Evolutionary conservation across 2,113 vertebrate species (phyloP).

Genomic region (Petroica traversi): DNA sequence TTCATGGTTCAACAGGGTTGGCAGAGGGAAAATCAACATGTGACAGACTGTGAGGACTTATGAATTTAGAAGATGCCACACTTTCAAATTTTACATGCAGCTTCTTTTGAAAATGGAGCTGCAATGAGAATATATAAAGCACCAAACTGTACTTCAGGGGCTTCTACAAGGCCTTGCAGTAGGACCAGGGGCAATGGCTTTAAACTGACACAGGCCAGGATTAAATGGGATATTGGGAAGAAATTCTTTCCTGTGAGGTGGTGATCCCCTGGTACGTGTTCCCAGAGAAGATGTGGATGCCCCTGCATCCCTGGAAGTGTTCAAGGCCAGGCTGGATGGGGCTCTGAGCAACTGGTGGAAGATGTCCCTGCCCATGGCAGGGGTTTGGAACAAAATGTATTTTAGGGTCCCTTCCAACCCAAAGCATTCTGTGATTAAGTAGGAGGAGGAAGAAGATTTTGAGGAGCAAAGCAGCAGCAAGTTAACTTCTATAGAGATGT

Average conservation of each 20-base stretch:
- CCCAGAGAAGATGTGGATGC: not conserved
- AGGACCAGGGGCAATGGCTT: not conserved
- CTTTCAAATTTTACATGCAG: not conserved
- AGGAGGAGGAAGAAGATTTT: not conserved
- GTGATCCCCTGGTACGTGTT: not conserved
- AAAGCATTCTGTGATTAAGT: not conserved
- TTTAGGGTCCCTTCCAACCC: not conserved
- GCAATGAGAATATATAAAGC: not conserved
- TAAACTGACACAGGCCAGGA: not conserved
- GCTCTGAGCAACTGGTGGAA: not conserved
- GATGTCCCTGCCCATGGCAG: not conserved
- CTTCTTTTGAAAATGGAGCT: not conserved
- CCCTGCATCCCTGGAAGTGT: not conserved
- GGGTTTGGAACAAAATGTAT: not conserved
- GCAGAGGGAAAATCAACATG: not conserved
- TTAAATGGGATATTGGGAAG: not conserved
- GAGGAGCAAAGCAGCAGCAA: not conserved
- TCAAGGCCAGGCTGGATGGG: not conserved
- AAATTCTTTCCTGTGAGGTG: not conserved
- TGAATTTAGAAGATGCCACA: not conserved
- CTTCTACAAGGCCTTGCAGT: not conserved
- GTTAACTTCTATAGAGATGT: not conserved
- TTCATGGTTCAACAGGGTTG: not conserved
- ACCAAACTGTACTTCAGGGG: not conserved
- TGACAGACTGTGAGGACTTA: not conserved